phyloP scores from a whole-genome alignment of 2,797 vertebrate genomes.

The Nasua narica region DNA sequence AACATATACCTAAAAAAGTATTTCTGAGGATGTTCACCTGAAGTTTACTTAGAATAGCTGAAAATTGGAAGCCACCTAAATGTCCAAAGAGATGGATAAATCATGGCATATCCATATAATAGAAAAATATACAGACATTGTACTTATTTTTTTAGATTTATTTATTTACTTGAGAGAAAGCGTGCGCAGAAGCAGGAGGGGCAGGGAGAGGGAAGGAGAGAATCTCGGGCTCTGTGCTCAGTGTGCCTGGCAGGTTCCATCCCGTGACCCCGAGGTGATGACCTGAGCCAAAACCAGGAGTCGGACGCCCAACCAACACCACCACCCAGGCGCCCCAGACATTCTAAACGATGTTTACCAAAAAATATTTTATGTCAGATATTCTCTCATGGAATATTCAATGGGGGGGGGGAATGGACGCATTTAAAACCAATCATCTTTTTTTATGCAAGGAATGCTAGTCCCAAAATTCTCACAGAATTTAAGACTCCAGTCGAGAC shows the following conservation, averaged over 20 bases:
- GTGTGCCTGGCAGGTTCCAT: no score
- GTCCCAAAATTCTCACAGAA: neutral
- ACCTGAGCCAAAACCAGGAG: no score
- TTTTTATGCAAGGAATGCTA: neutral
- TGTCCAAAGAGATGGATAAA: neutral
- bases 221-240: no score
- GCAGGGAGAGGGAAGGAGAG: no score
- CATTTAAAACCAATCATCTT: neutral
- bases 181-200: no score
- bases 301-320: no score
- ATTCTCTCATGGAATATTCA: neutral
- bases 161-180: no score
- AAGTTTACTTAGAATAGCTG: neutral
- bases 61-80: neutral
- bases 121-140: neutral
- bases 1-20: neutral
- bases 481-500: neutral
- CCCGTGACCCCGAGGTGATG: no score
- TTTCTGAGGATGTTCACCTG: neutral
- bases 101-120: neutral
- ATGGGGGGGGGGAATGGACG: fast-evolving
- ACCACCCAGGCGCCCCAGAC: no score
- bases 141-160: no score
- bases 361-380: neutral
- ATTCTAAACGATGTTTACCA: neutral